A percentile compares a stretch with the other conserved stretches of the same genome.
Conservation (phyloP, 1,140 invertebrate genomes). For the Cyclargus thomasi region DNA sequence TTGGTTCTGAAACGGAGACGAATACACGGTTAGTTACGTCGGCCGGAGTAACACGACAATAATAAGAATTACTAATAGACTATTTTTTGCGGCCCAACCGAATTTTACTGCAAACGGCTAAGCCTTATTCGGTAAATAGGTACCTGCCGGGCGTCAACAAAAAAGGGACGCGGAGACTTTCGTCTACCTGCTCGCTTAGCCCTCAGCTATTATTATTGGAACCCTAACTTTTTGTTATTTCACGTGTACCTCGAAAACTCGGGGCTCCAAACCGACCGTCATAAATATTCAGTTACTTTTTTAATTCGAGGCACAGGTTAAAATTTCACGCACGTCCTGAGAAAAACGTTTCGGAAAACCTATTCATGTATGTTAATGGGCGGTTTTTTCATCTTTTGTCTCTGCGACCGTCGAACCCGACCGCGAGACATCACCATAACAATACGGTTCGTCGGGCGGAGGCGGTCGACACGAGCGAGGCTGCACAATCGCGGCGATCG, state of each 20-base stretch:
- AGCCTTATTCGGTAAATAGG: conserved; percentile 18
- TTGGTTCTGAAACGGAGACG: conserved; percentile 64
- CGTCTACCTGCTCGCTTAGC: conserved; percentile 59
- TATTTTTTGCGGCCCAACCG: not conserved
- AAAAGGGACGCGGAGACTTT: conserved; percentile 48
- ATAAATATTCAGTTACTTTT: conserved; percentile 14
- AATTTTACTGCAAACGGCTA: not conserved
- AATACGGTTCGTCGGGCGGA: conserved; percentile 52
- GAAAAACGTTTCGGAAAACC: conserved; percentile 18
- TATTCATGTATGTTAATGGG: conserved; percentile 22
- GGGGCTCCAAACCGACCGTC: conserved; percentile 21
- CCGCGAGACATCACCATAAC: conserved; percentile 61
- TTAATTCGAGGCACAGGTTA: not conserved
- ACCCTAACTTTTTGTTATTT: conserved; percentile 20
- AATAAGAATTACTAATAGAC: not conserved
- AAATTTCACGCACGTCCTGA: not conserved
- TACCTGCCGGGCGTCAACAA: conserved; percentile 58
- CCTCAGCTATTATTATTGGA: conserved; percentile 42
- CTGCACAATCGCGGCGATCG: conserved; percentile 56
- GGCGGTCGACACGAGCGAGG: conserved; percentile 54
- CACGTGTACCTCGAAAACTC: conserved; percentile 8
- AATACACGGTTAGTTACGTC: conserved; percentile 25
- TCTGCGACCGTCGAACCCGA: conserved; percentile 48
- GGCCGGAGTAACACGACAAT: not conserved
- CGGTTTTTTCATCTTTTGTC: conserved; percentile 46